These are phyloP conservation scores for Potamilus streckersoni DNA, from an alignment of 1,140 invertebrate species.

Conservation along the genomic window DNA sequence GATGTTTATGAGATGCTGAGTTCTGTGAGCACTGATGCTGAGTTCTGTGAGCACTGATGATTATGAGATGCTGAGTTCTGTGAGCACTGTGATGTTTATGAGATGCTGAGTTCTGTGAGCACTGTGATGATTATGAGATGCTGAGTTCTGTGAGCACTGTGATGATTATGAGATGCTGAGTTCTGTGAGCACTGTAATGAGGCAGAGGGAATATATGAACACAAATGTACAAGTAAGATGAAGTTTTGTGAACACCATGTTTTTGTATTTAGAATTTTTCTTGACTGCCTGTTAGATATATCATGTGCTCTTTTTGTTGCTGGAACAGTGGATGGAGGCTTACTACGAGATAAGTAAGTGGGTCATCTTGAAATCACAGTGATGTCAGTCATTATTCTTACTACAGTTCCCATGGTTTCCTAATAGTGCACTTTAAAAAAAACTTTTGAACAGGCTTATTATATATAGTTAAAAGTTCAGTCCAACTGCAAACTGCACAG, in stretches of 20 bases:
- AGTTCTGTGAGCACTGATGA: too few species aligned
- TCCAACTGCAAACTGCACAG: too few species aligned
- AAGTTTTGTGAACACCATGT: background rate
- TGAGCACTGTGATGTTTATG: background rate
- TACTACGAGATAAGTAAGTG: slow-evolving; percentile 95
- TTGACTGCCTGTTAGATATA: slow-evolving; percentile 73
- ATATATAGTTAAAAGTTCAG: too few species aligned
- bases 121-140: background rate
- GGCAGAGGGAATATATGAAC: background rate
- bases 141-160: background rate
- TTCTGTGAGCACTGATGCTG: background rate
- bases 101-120: background rate
- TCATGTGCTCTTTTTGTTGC: slow-evolving; percentile 93
- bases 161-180: background rate
- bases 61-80: background rate
- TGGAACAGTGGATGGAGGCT: slow-evolving; percentile 92
- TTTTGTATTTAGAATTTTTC: background rate
- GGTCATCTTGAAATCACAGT: background rate
- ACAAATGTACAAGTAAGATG: background rate
- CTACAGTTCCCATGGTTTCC: background rate
- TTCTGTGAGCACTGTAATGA: background rate
- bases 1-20: background rate
- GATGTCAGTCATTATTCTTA: background rate
- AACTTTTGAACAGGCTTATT: too few species aligned
- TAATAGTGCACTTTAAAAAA: too few species aligned